Evolutionary conservation across 2,797 vertebrate genomes (phyloP), one percentile per base, ranked within the genome.

Genomic region (Brotula barbata): DNA sequence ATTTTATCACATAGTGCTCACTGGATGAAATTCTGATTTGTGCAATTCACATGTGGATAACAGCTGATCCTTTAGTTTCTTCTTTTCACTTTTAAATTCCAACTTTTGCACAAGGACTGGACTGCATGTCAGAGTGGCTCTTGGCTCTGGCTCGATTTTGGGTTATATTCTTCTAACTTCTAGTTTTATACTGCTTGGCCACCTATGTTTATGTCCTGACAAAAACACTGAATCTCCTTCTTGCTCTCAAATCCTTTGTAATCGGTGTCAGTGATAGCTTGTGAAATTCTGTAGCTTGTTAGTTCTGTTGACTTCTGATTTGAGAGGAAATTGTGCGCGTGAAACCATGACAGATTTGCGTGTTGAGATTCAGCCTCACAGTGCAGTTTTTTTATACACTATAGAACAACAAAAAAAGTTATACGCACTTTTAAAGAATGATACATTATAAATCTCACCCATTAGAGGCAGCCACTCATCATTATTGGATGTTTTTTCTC

Each of bases 401-500:
- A 22, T 36, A 44, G 3, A 46, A 37, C 12, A 21, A 34, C 16
- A 12, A 45, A 45, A 25, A 28, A 14, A 22, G 37, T 7, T 46
- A 21, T 7, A 33, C 47, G 54, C 43, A 56, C 55, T 60, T 73
- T 48, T 58, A 47, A 58, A 53, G 31, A n/a, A 31, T 19, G 36
- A 44, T 44, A 5, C 15, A 23, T 20, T 15, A 19, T 44, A 53
- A 39, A 49, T 56, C n/a, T 60, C 41, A 22, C 22, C 42, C 21
- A 11, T 7, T 34, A 55, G 57, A 76, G 71, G 64, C 67, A 68
- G 28, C 45, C 33, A 61, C 54, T 57, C 41, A 33, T 33, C 49
- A 68, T 58, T 55, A 62, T 14, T 68, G 47, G 64, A 77, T 66
- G 16, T 74, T 72, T n/a, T n/a, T 71, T 62, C 19, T 68, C 23